Base-by-base conservation (phyloP, 2,113 vertebrate genomes). In the Bufo gargarizans region DNA sequence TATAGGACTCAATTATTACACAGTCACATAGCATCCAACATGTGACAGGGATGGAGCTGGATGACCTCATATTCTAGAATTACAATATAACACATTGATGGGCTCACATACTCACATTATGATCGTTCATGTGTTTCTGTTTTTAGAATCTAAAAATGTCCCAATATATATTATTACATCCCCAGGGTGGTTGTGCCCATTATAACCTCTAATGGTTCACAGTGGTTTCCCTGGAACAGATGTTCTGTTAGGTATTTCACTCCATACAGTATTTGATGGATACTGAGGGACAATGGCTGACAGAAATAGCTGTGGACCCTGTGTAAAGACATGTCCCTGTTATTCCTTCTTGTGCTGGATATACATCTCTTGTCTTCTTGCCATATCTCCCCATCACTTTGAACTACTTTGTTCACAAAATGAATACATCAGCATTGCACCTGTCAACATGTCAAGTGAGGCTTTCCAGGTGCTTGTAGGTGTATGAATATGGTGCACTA, bases 1-100 rank as follows among this genome's bases (percentile, higher is more conserved):
- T 56, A 83, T 55, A 84, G 3, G 53, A 2, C 17, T 56, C 16
- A 87, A 87, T 80, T 65, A 67, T 45, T 49, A 74, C 53, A 17
- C 14, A 72, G 16, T 45, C 43, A 47, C 71, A 87, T 47, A 77
- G 47, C 1, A 65, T 20, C 19, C 13, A 85, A 14, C 63, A 9
- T 47, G 76, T 50, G 20, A 53, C 77, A 19, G 47, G 19, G 12
- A 55, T 11, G 10, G 10, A 7, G 6, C n/a, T 33, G 33, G 19
- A 56, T 61, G 19, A 59, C 8, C 56, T 4, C 14, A 65, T 77
- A 19, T 56, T 49, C 71, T 85, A 58, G 7, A 78, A 79, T n/a
- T 22, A 78, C 4, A 13, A n/a, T 56, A 78, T n/a, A 19, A 22
- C n/a, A 55, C 2, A n/a, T 14, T 80, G 33, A 33, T 22, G 20